Base-by-base conservation (phyloP, 2,888 invertebrate species). In the Labia minor region DNA sequence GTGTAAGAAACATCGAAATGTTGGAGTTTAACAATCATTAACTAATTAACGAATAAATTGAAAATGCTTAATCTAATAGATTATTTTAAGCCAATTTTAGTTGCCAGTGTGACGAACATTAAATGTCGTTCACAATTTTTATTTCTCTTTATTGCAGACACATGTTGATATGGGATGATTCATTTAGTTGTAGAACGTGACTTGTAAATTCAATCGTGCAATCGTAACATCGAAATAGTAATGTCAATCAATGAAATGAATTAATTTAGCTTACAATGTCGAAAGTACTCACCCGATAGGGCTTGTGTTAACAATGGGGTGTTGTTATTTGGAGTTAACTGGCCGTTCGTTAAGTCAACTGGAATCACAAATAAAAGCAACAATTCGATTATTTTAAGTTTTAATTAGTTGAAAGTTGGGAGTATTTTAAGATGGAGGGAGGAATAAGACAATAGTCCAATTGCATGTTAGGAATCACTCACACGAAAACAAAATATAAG, bases 301-400 rank as follows among this genome's bases (percentile, higher is more conserved):
- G 92, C 92, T 85, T 93, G 93, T 82, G 93, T 93, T 83, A 93
- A 88, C 82, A 94, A 86, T 79, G 93, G 92, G 79, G 92, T 92
- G 83, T 92, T 93, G 87, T 92, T 92, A 86, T 93, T 93, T 81
- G 92, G 92, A 80, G 93, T 93, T 81, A 93, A 87, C 84, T 93
- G 93, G 81, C 93, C 93, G 82, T 93, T 93, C 85, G 91, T 89
- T 83, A 93, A 87, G 85, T 93, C 93, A 87, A 93, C 92, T 92
- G 86, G 81, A 87, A 86, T 82, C 67, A 69, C 65, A 68, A 66
- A 33, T 33, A 69, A 61, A 69, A 69, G 64, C 67, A 69, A 64
- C 67, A 49, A 65, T 8, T 62, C 62, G 37, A 33, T 33, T 33
- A 33, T 33, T 33, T 33, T n/a, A n/a, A n/a, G n/a, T n/a, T n/a